Evolutionary conservation across 2,888 invertebrate species (phyloP).

Genomic region (Acleris emargana): DNA sequence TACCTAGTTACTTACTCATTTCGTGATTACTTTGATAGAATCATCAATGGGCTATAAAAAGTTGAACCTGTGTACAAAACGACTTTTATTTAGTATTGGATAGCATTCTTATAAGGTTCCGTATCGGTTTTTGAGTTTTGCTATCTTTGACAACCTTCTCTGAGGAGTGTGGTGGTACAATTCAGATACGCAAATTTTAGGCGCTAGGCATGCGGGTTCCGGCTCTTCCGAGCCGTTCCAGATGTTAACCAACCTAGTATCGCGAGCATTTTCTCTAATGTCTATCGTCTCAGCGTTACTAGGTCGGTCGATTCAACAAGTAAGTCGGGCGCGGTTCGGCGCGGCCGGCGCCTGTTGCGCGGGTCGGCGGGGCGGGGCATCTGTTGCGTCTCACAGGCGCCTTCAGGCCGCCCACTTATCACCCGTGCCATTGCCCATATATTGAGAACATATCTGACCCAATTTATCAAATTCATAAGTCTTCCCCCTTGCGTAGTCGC

Average conservation of each 20-base stretch:
- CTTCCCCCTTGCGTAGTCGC: not conserved
- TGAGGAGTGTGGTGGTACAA: no score
- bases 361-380: conserved; percentile 63
- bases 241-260: conserved; percentile 25
- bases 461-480: conserved; percentile 47
- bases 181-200: not conserved
- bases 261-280: conserved; percentile 51
- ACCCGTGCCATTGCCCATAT: conserved; percentile 62
- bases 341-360: conserved; percentile 71
- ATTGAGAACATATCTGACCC: conserved; percentile 70
- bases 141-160: no score
- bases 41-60: no score
- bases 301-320: conserved; percentile 84
- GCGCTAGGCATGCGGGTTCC: not conserved
- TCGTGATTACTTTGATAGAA: no score
- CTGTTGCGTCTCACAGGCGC: conserved; percentile 81
- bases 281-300: conserved; percentile 74
- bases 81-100: no score
- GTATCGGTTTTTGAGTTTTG: no score
- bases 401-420: conserved; percentile 64
- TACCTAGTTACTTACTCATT: no score
- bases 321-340: conserved; percentile 62
- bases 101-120: no score
- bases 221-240: not conserved
- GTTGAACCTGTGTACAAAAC: no score